Conservation (phyloP, 2,113 vertebrate genomes). For the Andinoacara biseriatus region DNA sequence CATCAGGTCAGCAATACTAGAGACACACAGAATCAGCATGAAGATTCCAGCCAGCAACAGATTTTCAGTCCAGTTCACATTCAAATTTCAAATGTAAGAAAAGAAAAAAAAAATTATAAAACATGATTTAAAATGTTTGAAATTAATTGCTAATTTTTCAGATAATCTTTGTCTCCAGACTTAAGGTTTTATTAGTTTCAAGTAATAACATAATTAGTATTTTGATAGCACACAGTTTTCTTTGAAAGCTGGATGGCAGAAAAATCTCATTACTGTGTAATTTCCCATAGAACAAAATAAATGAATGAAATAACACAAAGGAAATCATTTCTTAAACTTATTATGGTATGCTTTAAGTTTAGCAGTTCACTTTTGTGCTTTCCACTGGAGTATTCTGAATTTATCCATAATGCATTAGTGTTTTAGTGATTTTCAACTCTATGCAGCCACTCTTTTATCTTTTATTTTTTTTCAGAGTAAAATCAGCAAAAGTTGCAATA, state of each 20-base stretch:
- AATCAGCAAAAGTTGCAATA: conserved; percentile 34
- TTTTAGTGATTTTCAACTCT: conserved; percentile 56
- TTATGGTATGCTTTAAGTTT: not conserved
- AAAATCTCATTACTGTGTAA: not conserved
- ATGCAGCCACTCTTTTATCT: conserved; percentile 19
- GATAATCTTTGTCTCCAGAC: not conserved
- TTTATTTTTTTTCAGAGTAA: conserved; percentile 21
- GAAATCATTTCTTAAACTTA: not conserved
- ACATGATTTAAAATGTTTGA: not conserved
- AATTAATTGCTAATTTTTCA: not conserved
- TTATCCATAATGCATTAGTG: conserved; percentile 51
- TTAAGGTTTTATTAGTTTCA: not conserved
- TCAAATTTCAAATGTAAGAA: conserved; percentile 15
- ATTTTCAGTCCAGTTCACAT: not conserved
- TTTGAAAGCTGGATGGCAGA: not conserved
- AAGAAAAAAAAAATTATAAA: not conserved
- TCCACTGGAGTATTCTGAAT: conserved; percentile 6
- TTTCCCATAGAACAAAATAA: not conserved
- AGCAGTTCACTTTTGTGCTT: conserved; percentile 6
- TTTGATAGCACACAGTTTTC: conserved; percentile 2
- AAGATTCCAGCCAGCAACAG: conserved; percentile 17
- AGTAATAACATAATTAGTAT: not conserved
- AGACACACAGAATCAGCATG: not conserved
- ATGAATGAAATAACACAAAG: not conserved
- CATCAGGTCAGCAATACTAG: not conserved